Conservation (phyloP, 2,888 invertebrate genomes). For the Leucozona laternaria region DNA sequence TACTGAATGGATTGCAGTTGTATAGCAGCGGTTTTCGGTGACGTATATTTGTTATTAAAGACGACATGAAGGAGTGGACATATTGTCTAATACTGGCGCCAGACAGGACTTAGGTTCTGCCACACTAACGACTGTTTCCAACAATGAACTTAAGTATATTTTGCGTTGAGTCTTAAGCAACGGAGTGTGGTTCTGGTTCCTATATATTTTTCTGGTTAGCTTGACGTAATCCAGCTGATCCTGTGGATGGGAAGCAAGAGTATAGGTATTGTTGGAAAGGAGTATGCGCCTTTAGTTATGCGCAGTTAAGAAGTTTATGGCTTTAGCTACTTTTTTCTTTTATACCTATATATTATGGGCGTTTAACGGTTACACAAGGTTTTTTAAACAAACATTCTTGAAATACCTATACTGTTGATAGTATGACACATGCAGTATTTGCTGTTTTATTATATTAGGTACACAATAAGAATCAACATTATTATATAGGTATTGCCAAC, state of each 20-base stretch:
- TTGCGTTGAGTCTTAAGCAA: constrained; percentile 31
- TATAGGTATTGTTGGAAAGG: constrained; percentile 21
- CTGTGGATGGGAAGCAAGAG: constrained; percentile 18
- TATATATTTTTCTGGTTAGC: constrained; percentile 40
- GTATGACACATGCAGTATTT: too few species aligned
- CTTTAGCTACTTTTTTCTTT: constrained; percentile 32
- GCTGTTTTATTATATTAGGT: too few species aligned
- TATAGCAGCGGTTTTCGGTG: constrained; percentile 63
- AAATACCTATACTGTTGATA: background rate
- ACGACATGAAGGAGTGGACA: constrained; percentile 57
- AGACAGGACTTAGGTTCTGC: constrained; percentile 80
- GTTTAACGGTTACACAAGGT: constrained; percentile 51
- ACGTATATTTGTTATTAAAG: constrained; percentile 61
- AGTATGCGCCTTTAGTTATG: constrained; percentile 33
- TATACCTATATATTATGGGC: constrained; percentile 55
- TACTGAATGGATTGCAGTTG: constrained; percentile 62
- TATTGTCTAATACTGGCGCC: constrained; percentile 83
- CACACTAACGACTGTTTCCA: constrained; percentile 69
- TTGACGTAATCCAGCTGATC: constrained; percentile 72
- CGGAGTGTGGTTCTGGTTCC: constrained; percentile 63
- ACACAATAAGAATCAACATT: too few species aligned
- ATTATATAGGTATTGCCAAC: too few species aligned
- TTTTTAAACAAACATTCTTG: constrained; percentile 36
- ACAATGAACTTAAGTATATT: constrained; percentile 19
- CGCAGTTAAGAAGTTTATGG: constrained; percentile 34